Conservation (phyloP, 2,888 invertebrate species). For the Xanthorhoe designata region DNA sequence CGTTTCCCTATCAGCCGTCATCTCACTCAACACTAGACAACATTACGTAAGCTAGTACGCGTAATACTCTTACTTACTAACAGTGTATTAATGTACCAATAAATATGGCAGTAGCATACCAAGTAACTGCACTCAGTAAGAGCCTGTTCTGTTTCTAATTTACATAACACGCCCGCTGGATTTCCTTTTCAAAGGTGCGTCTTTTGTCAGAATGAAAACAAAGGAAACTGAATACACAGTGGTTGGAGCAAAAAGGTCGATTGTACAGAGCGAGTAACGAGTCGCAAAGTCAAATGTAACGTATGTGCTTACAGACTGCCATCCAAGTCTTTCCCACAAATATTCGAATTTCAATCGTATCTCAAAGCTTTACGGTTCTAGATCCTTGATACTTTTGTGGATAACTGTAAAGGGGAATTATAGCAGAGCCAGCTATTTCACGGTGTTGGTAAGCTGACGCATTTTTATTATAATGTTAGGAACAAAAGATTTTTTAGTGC, state of each 20-base stretch:
- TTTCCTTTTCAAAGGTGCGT: conserved; percentile 73
- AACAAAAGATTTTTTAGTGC: conserved; percentile 31
- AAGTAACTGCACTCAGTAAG: conserved; percentile 38
- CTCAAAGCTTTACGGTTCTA: conserved; percentile 3
- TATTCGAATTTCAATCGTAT: conserved; percentile 22
- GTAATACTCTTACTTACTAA: too few species aligned
- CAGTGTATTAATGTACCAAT: not conserved
- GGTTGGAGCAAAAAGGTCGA: conserved; percentile 58
- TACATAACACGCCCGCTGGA: conserved; percentile 71
- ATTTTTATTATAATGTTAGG: conserved; percentile 36
- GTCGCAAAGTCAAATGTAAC: conserved; percentile 53
- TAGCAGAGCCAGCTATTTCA: conserved; percentile 33
- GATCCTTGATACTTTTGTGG: conserved; percentile 6
- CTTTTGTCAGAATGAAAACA: conserved; percentile 74
- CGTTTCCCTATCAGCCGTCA: too few species aligned
- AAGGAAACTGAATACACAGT: conserved; percentile 60
- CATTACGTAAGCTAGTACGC: too few species aligned
- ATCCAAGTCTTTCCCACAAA: conserved; percentile 19
- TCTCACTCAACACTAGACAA: too few species aligned
- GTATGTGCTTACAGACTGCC: conserved; percentile 32
- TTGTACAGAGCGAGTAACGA: conserved; percentile 55
- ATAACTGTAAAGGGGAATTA: conserved; percentile 32
- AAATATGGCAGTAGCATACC: conserved; percentile 40
- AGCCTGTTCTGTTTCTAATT: conserved; percentile 68
- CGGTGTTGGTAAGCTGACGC: conserved; percentile 32